phyloP scores from a whole-genome alignment of 2,113 vertebrate species.

The Chelonoidis abingdonii region DNA sequence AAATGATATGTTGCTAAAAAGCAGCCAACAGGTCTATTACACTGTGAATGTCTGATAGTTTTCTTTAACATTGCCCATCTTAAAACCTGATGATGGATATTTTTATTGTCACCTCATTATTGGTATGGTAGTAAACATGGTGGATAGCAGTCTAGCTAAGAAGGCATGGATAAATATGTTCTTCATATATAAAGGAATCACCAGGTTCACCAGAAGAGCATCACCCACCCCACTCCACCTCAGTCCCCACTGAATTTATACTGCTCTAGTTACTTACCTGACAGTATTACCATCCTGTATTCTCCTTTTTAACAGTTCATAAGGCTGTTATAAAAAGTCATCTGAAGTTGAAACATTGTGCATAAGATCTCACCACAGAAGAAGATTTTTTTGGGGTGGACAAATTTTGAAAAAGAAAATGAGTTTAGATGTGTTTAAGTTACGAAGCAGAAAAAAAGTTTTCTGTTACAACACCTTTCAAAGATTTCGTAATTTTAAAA shows the following conservation, averaged over 20 bases:
- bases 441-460: background rate
- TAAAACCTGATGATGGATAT: conserved; percentile 42
- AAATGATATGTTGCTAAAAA: conserved; percentile 4
- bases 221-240: background rate
- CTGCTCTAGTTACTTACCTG: background rate
- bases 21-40: conserved; percentile 25
- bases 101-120: background rate
- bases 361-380: background rate
- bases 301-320: background rate
- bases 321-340: background rate
- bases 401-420: background rate
- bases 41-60: background rate
- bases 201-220: background rate
- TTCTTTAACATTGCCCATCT: conserved; percentile 9
- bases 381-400: background rate
- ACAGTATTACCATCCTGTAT: background rate
- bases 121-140: background rate
- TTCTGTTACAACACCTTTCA: background rate
- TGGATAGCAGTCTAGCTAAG: background rate
- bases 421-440: accelerated
- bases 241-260: background rate
- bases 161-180: accelerated
- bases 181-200: accelerated
- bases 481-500: background rate
- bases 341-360: background rate